Percentiles rank a stretch among this genome's conserved stretches.
These are phyloP conservation scores for Drosophila rhopaloa DNA, from an alignment of 1,140 invertebrate genomes.

Conservation along the genomic window DNA sequence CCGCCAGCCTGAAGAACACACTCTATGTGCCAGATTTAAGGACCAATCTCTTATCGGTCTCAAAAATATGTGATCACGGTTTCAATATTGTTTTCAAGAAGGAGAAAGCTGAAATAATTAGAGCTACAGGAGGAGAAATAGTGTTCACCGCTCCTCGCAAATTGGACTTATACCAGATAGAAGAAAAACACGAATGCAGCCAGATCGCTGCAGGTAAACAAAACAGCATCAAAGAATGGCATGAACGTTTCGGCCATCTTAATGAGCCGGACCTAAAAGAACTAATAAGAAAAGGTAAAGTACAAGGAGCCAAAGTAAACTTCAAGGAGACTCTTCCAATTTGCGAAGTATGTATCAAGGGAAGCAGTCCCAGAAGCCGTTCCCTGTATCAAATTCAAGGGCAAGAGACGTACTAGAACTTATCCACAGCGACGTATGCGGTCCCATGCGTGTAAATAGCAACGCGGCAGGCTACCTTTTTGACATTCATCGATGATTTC, in stretches of 20 bases:
- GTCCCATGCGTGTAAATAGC: background rate
- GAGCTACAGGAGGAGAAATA: constrained; percentile 4
- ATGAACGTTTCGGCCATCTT: too few species aligned
- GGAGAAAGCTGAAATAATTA: constrained; percentile 5
- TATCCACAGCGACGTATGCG: background rate
- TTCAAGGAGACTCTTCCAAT: constrained; percentile 9
- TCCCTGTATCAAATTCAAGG: constrained; percentile 1
- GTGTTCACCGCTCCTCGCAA: constrained; percentile 11
- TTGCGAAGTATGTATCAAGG: constrained; percentile 25
- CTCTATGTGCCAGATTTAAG: constrained; percentile 3
- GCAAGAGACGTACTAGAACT: background rate
- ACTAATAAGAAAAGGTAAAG: constrained; percentile 11
- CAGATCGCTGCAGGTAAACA: background rate
- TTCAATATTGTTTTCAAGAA: constrained; percentile 8
- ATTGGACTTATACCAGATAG: constrained; percentile 17
- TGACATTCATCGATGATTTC: constrained; percentile 8
- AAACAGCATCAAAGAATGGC: too few species aligned
- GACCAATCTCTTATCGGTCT: constrained; percentile 2
- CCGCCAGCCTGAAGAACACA: constrained; percentile 7
- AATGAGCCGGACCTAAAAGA: constrained; percentile 22
- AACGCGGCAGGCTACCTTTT: constrained; percentile 2
- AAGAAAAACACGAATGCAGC: background rate
- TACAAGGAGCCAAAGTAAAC: constrained; percentile 6
- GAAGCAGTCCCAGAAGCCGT: constrained; percentile 10
- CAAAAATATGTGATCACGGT: constrained; percentile 14